phyloP scores from a whole-genome alignment of 2,888 invertebrate species.

The Drosophila antonietae region DNA sequence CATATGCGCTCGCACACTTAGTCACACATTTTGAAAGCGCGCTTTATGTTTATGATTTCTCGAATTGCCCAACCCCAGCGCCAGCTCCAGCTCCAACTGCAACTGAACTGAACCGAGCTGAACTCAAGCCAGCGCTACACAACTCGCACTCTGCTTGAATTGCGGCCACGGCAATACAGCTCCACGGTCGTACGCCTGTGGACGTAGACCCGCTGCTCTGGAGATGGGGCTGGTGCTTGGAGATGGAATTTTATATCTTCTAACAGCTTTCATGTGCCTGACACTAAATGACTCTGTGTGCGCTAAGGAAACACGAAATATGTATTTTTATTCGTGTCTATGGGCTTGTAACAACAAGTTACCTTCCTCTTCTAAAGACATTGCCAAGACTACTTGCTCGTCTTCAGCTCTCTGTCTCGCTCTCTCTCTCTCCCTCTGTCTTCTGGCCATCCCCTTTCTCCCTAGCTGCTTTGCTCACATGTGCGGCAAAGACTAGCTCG shows the following conservation, averaged over 20 bases:
- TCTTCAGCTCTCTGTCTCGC: neutral
- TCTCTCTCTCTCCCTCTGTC: neutral
- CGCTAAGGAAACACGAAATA: conserved; percentile 45
- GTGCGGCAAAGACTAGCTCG: conserved; percentile 9
- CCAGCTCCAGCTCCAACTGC: conserved; percentile 45
- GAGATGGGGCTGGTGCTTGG: conserved; percentile 7
- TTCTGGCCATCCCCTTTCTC: neutral
- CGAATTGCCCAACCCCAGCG: conserved; percentile 60
- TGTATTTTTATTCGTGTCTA: conserved; percentile 9
- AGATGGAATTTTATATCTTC: conserved; percentile 57
- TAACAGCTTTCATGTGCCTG: conserved; percentile 62
- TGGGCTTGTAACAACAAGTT: conserved; percentile 55
- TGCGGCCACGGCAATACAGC: conserved; percentile 57
- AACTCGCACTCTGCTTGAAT: conserved; percentile 53
- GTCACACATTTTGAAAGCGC: conserved; percentile 68
- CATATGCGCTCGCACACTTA: conserved; percentile 17
- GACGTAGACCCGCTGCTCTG: neutral
- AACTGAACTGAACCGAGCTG: conserved; percentile 48
- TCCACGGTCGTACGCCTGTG: conserved; percentile 8
- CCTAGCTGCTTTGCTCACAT: conserved; percentile 6
- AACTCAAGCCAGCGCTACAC: conserved; percentile 47
- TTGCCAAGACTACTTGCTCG: conserved; percentile 11
- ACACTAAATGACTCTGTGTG: conserved; percentile 42
- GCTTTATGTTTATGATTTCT: conserved; percentile 68
- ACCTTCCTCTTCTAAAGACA: conserved; percentile 12